Evolutionary conservation across 2,888 invertebrate species (phyloP).

Genomic region (Dascillus cervinus): DNA sequence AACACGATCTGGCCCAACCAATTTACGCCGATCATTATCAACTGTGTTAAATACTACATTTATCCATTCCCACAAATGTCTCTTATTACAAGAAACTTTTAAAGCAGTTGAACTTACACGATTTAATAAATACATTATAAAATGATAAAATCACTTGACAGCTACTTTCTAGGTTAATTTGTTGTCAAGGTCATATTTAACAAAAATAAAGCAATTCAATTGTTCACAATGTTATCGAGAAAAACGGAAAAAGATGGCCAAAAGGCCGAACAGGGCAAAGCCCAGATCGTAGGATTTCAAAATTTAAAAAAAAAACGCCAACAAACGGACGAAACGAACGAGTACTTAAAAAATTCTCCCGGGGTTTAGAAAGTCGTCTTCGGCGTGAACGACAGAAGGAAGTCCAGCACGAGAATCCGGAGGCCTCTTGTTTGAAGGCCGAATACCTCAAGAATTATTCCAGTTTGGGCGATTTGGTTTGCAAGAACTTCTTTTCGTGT

Average conservation of each 20-base stretch:
- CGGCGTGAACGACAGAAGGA: conserved; percentile 40
- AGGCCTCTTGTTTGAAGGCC: conserved; percentile 44
- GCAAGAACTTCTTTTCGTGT: conserved; percentile 60
- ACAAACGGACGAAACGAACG: conserved; percentile 62
- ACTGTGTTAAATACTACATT: conserved; percentile 62
- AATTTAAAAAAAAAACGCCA: conserved; percentile 81
- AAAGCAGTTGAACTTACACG: neutral
- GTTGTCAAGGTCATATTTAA: too few relatives aligned
- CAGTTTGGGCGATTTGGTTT: conserved; percentile 44
- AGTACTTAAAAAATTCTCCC: conserved; percentile 58
- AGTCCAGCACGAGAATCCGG: conserved; percentile 43
- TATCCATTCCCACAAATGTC: conserved; percentile 37
- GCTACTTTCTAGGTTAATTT: too few relatives aligned
- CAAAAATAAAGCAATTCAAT: too few relatives aligned
- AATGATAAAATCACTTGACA: neutral
- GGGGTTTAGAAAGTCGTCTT: conserved; percentile 66
- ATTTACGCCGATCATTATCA: conserved; percentile 56
- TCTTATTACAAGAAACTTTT: neutral
- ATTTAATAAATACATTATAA: neutral
- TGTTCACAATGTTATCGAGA: conserved; percentile 95
- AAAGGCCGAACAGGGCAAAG: conserved; percentile 30
- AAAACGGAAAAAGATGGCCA: conserved; percentile 30
- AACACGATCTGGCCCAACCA: conserved; percentile 78
- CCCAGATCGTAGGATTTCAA: conserved; percentile 54
- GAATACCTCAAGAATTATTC: conserved; percentile 35